Conservation (phyloP, 2,113 vertebrate species). For the Cinclus mexicanus region DNA sequence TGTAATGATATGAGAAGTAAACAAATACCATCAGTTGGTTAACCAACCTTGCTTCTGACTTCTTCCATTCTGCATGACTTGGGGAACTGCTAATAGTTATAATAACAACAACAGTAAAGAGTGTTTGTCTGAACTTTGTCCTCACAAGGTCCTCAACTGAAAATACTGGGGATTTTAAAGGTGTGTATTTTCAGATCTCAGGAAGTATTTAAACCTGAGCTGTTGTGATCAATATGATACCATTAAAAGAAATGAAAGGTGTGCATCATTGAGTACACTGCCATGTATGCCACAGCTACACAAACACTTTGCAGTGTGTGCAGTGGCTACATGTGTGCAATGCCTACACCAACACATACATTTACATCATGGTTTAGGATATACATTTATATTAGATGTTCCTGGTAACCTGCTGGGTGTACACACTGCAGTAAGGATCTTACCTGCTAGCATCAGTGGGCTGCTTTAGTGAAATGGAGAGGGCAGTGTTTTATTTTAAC, state of each 20-base stretch:
- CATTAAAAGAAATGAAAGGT: not conserved
- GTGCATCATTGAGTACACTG: accelerated
- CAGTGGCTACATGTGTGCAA: not conserved
- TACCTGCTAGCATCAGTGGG: no score
- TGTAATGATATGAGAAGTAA: not conserved
- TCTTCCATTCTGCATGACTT: not conserved
- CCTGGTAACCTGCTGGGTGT: not conserved
- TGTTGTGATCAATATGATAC: not conserved
- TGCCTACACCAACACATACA: not conserved
- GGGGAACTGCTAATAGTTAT: not conserved
- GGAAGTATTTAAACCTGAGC: not conserved
- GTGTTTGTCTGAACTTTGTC: not conserved
- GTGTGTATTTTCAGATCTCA: not conserved
- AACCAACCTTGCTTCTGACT: not conserved
- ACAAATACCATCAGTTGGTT: not conserved
- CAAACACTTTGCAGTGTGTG: not conserved
- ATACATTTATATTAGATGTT: not conserved
- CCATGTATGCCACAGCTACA: not conserved
- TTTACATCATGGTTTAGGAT: not conserved
- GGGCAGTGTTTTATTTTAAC: not conserved
- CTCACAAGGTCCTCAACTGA: not conserved
- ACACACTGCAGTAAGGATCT: not conserved
- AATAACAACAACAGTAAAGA: not conserved
- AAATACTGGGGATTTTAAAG: not conserved
- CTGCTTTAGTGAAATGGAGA: not conserved